These are phyloP conservation scores for Autographa gamma DNA, from an alignment of 2,888 invertebrate genomes.

Conservation along the genomic window DNA sequence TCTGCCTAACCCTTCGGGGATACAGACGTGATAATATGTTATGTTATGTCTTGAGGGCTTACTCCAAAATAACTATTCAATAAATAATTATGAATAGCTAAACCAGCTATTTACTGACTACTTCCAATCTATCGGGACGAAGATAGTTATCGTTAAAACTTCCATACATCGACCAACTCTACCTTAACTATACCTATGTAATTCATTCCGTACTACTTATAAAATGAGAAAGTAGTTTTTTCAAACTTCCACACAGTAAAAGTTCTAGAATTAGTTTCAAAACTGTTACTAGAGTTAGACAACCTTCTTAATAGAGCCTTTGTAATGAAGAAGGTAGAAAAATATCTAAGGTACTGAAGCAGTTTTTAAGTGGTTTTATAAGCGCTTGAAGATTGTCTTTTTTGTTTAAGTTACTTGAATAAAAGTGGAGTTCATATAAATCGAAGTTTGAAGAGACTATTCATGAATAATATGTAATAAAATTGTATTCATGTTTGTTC, in stretches of 20 bases:
- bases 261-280: constrained; percentile 53
- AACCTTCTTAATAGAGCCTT: constrained; percentile 50
- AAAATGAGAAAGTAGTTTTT: constrained; percentile 44
- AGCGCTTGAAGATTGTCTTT: not conserved
- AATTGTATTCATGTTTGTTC: not conserved
- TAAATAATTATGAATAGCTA: not conserved
- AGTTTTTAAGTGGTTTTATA: not conserved
- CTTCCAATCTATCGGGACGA: not conserved
- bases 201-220: constrained; percentile 41
- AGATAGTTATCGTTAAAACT: constrained; percentile 33
- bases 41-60: no score
- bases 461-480: not conserved
- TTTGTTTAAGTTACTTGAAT: not conserved
- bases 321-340: constrained; percentile 28
- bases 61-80: no score
- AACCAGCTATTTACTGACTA: not conserved
- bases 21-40: no score
- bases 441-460: not conserved
- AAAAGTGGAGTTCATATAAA: not conserved
- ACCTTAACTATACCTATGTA: constrained; percentile 38
- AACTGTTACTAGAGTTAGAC: constrained; percentile 49
- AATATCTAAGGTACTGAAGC: constrained; percentile 13
- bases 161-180: constrained; percentile 14
- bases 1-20: no score
- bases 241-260: constrained; percentile 17